Base-by-base conservation (phyloP, 2,113 vertebrate species). In the Gopherus evgoodei region DNA sequence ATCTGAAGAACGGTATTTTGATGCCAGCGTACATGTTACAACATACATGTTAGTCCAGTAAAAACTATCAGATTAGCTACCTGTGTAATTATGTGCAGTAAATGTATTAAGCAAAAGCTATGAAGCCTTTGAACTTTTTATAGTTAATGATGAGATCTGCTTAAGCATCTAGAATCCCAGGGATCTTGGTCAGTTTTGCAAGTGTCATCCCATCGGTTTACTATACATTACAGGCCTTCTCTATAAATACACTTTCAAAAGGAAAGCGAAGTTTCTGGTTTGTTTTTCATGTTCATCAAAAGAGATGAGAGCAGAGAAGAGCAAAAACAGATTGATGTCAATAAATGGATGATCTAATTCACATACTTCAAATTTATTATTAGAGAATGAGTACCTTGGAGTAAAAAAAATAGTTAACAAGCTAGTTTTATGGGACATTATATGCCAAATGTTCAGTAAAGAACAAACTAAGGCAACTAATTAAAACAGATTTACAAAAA, bases 201-300 rank as follows among this genome's bases (percentile, higher is more conserved):
- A 92, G 44, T 3, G 2, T 83, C 87, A 9, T 53, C 21, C 91
- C 81, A 81, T 88, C 84, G 93, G 42, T 81, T 57, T 84, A 91
- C 82, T 84, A 95, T 50, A 81, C 78, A 86, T 31, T 24, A 49
- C 89, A 97, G 78, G 62, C 5, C 22, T 92, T 94, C 81, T 62
- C 69, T 69, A 47, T 90, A 96, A 96, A 96, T 93, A 84, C 31
- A 8, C 38, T 59, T 85, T 86, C 19, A 93, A 88, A 95, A 62
- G 1, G 81, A 83, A 83, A 76, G 2, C 52, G 75, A 59, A 38
- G 72, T 82, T 95, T 94, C 87, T 72, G 19, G 42, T 90, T 95
- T 91, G 62, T 57, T 95, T 92, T 89, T 76, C 31, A 50, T 57
- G 6, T 27, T 90, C 50, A 87, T 89, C 81, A 87, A 93, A 96